Conservation (phyloP, 1,140 invertebrate species). For the Semibalanus balanoides region DNA sequence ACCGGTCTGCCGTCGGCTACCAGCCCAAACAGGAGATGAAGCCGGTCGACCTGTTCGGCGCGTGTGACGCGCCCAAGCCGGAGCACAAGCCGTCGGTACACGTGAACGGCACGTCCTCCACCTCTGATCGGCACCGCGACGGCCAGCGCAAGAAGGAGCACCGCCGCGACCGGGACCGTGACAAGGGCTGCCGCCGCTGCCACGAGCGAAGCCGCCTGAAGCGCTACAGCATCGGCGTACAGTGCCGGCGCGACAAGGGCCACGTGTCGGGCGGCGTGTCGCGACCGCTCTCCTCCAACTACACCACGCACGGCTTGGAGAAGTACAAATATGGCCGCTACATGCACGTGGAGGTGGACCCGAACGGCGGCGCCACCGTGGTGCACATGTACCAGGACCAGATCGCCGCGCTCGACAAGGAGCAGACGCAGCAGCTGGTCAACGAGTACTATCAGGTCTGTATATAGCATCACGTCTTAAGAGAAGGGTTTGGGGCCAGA, state of each 20-base stretch:
- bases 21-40: background rate
- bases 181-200: conserved; percentile 20
- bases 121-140: background rate
- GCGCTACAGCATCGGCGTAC: conserved; percentile 43
- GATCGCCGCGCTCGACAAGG: conserved; percentile 53
- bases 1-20: background rate
- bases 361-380: conserved; percentile 87
- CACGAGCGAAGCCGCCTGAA: conserved; percentile 31
- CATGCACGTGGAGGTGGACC: conserved; percentile 77
- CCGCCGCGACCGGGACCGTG: background rate
- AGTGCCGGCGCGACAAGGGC: conserved; percentile 38
- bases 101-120: background rate
- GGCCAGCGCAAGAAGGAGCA: background rate
- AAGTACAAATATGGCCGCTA: conserved; percentile 48
- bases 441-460: conserved; percentile 71
- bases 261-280: conserved; percentile 20
- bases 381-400: conserved; percentile 88
- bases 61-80: background rate
- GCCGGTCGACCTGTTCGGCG: background rate
- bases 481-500: too few species aligned
- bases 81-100: background rate
- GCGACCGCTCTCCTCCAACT: conserved; percentile 21
- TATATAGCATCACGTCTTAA: too few species aligned
- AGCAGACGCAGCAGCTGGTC: conserved; percentile 65
- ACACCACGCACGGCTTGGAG: conserved; percentile 30